phyloP scores from a whole-genome alignment of 2,113 vertebrate genomes.

The Cololabis saira region DNA sequence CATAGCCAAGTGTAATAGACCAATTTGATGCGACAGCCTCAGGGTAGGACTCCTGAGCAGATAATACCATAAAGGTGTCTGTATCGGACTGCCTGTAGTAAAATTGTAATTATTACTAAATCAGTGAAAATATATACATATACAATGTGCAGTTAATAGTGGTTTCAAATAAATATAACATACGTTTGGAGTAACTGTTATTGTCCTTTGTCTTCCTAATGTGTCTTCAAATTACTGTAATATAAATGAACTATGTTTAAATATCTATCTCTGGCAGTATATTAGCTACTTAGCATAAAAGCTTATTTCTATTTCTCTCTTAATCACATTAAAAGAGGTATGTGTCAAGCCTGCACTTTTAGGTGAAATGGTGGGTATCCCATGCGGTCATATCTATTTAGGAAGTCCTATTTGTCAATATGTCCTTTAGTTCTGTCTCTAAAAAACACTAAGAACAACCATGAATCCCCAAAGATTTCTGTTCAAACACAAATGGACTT shows the following conservation, averaged over 20 bases:
- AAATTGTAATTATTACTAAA: conserved; percentile 78
- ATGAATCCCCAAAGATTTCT: too few relatives aligned
- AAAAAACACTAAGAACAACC: too few relatives aligned
- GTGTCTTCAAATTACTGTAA: not conserved
- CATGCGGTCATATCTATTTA: too few relatives aligned
- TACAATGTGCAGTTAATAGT: conserved; percentile 72
- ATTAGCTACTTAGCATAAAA: too few relatives aligned
- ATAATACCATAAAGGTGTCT: conserved; percentile 71
- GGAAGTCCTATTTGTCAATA: too few relatives aligned
- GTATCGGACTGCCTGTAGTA: conserved; percentile 70
- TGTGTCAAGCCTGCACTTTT: not conserved
- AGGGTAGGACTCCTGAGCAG: conserved; percentile 39
- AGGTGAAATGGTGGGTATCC: too few relatives aligned
- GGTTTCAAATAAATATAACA: conserved; percentile 77
- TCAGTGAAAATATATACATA: conserved; percentile 48
- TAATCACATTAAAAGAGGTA: conserved; percentile 2
- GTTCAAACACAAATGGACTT: too few relatives aligned
- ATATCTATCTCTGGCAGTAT: too few relatives aligned
- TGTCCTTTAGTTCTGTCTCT: too few relatives aligned
- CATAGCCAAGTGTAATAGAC: conserved; percentile 54
- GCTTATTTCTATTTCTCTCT: not conserved
- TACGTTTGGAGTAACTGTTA: conserved; percentile 32
- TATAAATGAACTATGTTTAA: not conserved
- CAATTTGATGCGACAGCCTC: conserved; percentile 57
- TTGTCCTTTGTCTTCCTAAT: conserved; percentile 22